Conservation (phyloP, 2,113 vertebrate genomes). For the Cyrtonyx montezumae region DNA sequence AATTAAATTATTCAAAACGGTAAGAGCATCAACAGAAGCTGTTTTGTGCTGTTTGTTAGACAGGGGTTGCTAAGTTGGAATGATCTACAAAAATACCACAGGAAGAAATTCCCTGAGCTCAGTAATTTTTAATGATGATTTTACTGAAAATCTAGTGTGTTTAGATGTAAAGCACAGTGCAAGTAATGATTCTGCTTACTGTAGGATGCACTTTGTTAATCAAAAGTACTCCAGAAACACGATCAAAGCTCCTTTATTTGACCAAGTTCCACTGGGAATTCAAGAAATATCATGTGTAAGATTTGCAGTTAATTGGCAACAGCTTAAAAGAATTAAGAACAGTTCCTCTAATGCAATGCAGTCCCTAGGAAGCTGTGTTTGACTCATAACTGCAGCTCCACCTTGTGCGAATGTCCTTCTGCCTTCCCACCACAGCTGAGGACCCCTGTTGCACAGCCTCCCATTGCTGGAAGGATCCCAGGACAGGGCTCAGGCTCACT, state of each 20-base stretch:
- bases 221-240: neutral
- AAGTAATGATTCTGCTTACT: neutral
- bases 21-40: neutral
- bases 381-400: neutral
- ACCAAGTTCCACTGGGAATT: neutral
- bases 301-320: conserved; percentile 7
- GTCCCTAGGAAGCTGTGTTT: neutral
- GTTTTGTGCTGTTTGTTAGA: neutral
- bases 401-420: neutral
- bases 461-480: neutral
- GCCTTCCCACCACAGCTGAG: neutral
- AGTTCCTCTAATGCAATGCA: neutral
- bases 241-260: neutral
- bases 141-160: neutral
- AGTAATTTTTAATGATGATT: neutral
- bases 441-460: neutral
- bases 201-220: neutral
- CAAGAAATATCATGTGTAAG: neutral
- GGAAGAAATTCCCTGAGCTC: neutral
- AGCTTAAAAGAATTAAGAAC: neutral
- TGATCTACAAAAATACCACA: neutral
- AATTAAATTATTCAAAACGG: neutral
- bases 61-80: neutral
- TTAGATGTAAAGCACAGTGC: neutral
- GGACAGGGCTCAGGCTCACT: neutral